phyloP scores from a whole-genome alignment of 2,113 vertebrate genomes.

The Prietella phreatophila region DNA sequence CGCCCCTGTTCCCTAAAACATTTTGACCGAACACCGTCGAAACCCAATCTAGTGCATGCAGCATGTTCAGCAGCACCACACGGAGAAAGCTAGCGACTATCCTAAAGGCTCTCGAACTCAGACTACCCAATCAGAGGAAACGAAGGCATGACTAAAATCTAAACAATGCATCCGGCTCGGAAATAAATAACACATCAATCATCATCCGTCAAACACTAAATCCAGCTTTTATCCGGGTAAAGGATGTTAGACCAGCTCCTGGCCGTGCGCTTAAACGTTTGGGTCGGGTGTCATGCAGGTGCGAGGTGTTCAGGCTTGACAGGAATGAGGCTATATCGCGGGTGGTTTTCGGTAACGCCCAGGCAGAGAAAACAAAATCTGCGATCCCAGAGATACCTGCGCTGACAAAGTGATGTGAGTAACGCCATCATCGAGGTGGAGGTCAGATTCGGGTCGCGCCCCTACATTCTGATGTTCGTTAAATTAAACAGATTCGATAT shows the following conservation, averaged over 20 bases:
- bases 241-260: background rate
- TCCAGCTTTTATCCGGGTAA: background rate
- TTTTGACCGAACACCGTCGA: background rate
- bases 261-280: constrained; percentile 49
- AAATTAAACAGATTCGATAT: background rate
- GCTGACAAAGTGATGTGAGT: background rate
- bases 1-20: background rate
- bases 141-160: background rate
- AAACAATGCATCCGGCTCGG: background rate
- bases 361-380: background rate
- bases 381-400: background rate
- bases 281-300: constrained; percentile 60
- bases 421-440: background rate
- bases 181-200: background rate
- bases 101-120: background rate
- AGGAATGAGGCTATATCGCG: background rate
- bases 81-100: background rate
- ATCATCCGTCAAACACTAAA: background rate
- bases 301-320: background rate
- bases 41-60: background rate
- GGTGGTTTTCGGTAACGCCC: background rate
- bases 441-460: background rate
- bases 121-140: background rate
- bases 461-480: background rate
- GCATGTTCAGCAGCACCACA: background rate